Evolutionary conservation across 2,888 invertebrate genomes (phyloP), one percentile per base, ranked within the genome.

Genomic region (Diogma glabrata): DNA sequence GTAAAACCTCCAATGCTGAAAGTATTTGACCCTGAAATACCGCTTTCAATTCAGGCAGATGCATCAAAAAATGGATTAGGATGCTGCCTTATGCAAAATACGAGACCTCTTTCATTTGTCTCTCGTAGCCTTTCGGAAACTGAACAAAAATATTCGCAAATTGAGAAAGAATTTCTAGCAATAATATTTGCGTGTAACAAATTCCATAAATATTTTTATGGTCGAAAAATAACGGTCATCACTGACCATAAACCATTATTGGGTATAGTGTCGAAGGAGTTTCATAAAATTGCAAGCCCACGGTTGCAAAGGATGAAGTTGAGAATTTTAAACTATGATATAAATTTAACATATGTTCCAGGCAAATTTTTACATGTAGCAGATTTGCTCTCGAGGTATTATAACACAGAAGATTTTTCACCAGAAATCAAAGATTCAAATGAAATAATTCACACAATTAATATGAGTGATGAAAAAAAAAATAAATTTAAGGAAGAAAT

Each of bases 241-340:
- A 56, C 53, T 5, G 56, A 54, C 51, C 56, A 56, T 45, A 56
- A 56, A 30, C 56, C 56, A 2, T 47, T 54, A n/a, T 28, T 65
- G 66, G 65, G 66, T 61, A 67, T 33, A 45, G n/a, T 45, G 23
- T 19, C 3, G 12, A 45, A 22, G 23, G 22, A 22, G 8, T 22
- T 50, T 17, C 16, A 36, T 19, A 46, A 53, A 19, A 22, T 53
- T 12, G 43, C 40, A 40, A 51, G 36, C 10, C 47, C 51, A 24
- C 26, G 47, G 24, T 54, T 54, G 36, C 51, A 54, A 43, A n/a
- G 50, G 4, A 54, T 52, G 50, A 38, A 30, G 38, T 26, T 53
- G 22, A 51, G 52, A 47, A 14, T 52, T 16, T 20, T 46, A 2
- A 52, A 46, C 24, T 54, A 54, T 22, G 46, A 45, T 6, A 10